Evolutionary conservation across 2,113 vertebrate genomes (phyloP), one percentile per base, ranked within the genome.

Genomic region (Silurus asotus): DNA sequence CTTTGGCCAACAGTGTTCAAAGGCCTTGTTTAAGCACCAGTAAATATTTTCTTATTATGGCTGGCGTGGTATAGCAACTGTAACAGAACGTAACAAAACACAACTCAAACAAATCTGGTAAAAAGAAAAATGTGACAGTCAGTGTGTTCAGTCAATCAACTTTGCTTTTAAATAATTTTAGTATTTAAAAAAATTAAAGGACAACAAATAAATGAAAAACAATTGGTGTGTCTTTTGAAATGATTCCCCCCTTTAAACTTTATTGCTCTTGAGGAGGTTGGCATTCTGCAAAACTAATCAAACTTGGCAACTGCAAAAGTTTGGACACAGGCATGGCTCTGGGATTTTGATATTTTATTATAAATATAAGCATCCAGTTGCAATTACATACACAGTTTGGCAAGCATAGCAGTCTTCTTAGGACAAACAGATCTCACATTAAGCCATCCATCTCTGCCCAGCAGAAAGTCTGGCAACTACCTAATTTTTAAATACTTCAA

Each of bases 11-110:
- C 10, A 78, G 53, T 51, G 67, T 64, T 70, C 9, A 62, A 82
- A 69, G 78, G 37, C 51, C 74, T 78, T 37, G 55, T 7, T 17
- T 70, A 9, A 86, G 55, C 62, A 72, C 14, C 59, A 61, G 48
- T 83, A 86, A 86, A 58, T 28, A 61, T 28, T 58, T 81, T 74
- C 23, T 78, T 4, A 17, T 53, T 23, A 84, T 28, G 58, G 53
- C 61, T 25, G 23, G 17, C 14, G 25, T 83, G 3, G 13, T 77
- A 23, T 17, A 67, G 11, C 13, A 48, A 75, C 28, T 48, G 9
- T 14, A 80, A 61, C 28, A 61, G 4, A 59, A 79, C 55, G 2
- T 58, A 20, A 9, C 7, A 48, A 53, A 78, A 37, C 6, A 8
- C 25, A 55, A 53, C 28, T 37, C 37, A 14, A 69, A 37, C 45